Base-by-base conservation (phyloP, 2,888 invertebrate genomes). In the Cremastinae sp. region DNA sequence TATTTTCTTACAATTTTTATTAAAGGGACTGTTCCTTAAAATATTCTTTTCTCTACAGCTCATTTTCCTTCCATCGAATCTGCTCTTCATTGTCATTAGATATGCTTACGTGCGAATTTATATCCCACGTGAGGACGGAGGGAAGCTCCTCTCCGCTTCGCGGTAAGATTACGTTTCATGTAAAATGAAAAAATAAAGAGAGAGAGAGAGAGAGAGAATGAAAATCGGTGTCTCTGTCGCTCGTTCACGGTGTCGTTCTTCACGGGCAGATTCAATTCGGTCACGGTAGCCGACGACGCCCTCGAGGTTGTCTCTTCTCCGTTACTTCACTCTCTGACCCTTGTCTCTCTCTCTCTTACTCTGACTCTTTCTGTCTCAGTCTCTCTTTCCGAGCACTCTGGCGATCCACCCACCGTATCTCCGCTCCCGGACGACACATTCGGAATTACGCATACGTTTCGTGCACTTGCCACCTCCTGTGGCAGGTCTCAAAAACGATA, bases 381-480 rank as follows among this genome's bases (percentile, higher is more conserved):
- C 47, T 28, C 14, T 28, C 61, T 35, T 35, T 35, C 61, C 47
- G 16, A 55, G 41, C 10, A 9, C 12, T 12, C n/a, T n/a, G 79
- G 74, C 69, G 82, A 79, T 75, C 84, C 87, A 89, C 85, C 88
- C 89, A 89, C 87, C 88, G 88, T 89, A 82, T 89, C 86, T 89
- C 89, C 89, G 85, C 84, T 81, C 75, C 79, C 61, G 70, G 83
- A 84, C 85, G 28, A 80, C 84, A 80, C 79, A 78, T 66, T 49
- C 7, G 65, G 47, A 53, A 16, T 59, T 59, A 68, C 65, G 55
- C 66, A 79, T 72, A 69, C 78, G 75, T 66, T 73, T 49, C 64
- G 41, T 62, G 53, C 51, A 53, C 49, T 20, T 22, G 58, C 22
- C 51, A 28, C 28, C 28, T 28, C 28, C 28, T 28, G n/a, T 5